Percentiles rank a stretch among this genome's conserved stretches.
Evolutionary conservation across 2,888 invertebrate species (phyloP).

Genomic region (Cerceris ruficornis): DNA sequence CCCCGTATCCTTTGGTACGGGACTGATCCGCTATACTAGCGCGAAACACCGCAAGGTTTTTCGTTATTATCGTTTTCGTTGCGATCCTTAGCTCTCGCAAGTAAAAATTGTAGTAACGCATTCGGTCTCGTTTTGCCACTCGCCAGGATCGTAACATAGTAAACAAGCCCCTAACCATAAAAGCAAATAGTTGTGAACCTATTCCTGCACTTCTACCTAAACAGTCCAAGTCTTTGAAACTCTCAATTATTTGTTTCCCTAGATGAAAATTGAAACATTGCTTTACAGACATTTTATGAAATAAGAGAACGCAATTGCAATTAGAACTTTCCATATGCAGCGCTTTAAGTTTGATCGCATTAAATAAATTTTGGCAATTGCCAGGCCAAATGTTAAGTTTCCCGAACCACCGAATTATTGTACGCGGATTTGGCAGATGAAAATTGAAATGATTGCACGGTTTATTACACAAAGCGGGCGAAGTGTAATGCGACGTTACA

Average conservation of each 20-base stretch:
- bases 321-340: not conserved
- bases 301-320: slow-evolving; percentile 14
- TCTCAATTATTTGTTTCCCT: slow-evolving; percentile 6
- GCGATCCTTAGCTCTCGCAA: too few species aligned
- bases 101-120: too few species aligned
- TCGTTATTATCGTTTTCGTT: too few species aligned
- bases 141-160: too few species aligned
- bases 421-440: not conserved
- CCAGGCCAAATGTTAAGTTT: not conserved
- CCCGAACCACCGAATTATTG: not conserved
- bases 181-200: slow-evolving; percentile 6
- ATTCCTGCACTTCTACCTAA: slow-evolving; percentile 3
- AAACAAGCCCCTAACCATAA: slow-evolving; percentile 10
- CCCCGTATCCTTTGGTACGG: too few species aligned
- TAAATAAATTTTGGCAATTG: not conserved
- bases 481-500: not conserved
- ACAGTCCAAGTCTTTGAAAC: slow-evolving; percentile 8
- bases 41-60: too few species aligned
- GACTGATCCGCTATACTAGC: too few species aligned
- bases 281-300: slow-evolving; percentile 10
- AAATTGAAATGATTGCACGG: not conserved
- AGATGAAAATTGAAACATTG: slow-evolving; percentile 10
- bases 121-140: too few species aligned
- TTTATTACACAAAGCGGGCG: not conserved
- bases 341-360: not conserved